A percentile compares a stretch with the other conserved stretches of the same genome.
phyloP scores from a whole-genome alignment of 1,140 invertebrate genomes.

The Probaryconus sp. region DNA sequence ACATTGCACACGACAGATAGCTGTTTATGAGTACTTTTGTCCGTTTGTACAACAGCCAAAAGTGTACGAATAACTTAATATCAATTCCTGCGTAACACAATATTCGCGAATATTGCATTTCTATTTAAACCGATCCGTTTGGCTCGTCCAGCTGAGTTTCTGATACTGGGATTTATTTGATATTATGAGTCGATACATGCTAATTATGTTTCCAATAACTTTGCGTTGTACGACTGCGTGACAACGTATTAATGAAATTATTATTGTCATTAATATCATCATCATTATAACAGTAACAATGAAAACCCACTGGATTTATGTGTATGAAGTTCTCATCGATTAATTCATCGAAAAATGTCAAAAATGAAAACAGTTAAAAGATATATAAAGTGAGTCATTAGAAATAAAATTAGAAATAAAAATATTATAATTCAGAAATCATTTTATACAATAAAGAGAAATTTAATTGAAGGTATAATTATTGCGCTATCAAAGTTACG shows the following conservation, averaged over 20 bases:
- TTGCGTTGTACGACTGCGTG: slow-evolving; percentile 19
- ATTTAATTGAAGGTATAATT: too few relatives aligned
- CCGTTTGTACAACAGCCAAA: slow-evolving; percentile 23
- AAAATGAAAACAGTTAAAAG: too few relatives aligned
- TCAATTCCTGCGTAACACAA: slow-evolving; percentile 24
- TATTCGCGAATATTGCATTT: slow-evolving; percentile 10
- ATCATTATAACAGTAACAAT: slow-evolving; percentile 10
- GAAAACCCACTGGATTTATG: not conserved
- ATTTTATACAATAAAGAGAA: not conserved
- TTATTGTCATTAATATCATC: slow-evolving; percentile 18
- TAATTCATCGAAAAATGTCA: too few relatives aligned
- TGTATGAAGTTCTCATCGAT: not conserved
- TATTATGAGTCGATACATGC: slow-evolving; percentile 20
- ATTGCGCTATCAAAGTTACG: too few relatives aligned
- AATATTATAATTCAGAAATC: slow-evolving; percentile 19
- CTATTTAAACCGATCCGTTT: slow-evolving; percentile 11
- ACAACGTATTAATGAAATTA: slow-evolving; percentile 15
- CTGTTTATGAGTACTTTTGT: slow-evolving; percentile 27
- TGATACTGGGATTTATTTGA: slow-evolving; percentile 15
- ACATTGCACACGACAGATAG: slow-evolving; percentile 43
- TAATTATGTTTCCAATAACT: slow-evolving; percentile 35
- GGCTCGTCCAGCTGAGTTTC: slow-evolving; percentile 5
- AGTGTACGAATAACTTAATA: slow-evolving; percentile 10
- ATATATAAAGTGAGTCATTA: too few relatives aligned
- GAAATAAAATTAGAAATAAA: too few relatives aligned